Percentiles rank a stretch among this genome's conserved stretches.
Evolutionary conservation across 2,113 vertebrate species (phyloP).

Genomic region (Xenopus borealis): DNA sequence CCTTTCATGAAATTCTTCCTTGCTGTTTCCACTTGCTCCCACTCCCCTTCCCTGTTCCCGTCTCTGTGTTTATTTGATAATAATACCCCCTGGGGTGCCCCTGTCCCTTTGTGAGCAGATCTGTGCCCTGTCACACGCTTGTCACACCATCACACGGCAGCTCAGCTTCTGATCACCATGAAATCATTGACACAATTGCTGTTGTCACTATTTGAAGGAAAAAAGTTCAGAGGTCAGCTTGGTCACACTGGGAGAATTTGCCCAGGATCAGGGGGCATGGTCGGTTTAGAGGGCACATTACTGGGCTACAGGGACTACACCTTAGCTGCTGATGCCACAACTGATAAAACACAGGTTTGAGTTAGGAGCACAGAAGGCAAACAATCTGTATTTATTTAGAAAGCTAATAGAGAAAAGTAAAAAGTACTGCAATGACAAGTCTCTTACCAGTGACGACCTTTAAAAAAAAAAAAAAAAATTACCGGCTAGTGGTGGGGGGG

Average conservation of each 20-base stretch:
- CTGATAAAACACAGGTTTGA: too few species aligned
- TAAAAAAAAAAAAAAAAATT: too few species aligned
- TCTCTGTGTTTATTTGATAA: slow-evolving; percentile 35
- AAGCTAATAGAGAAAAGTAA: too few species aligned
- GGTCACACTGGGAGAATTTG: slow-evolving; percentile 30
- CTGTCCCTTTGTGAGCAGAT: slow-evolving; percentile 33
- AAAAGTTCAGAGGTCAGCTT: slow-evolving; percentile 22
- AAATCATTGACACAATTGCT: slow-evolving; percentile 39
- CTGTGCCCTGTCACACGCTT: slow-evolving; percentile 40
- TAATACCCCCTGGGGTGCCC: slow-evolving; percentile 20
- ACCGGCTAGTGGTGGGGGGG: too few species aligned
- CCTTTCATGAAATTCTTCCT: slow-evolving; percentile 46
- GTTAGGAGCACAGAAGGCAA: too few species aligned
- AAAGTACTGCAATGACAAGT: too few species aligned
- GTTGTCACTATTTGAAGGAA: slow-evolving; percentile 26
- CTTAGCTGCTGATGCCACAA: too few species aligned
- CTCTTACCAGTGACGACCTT: too few species aligned
- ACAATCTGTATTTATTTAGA: too few species aligned
- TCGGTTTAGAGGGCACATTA: not conserved
- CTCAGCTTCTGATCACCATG: slow-evolving; percentile 27
- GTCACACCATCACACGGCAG: slow-evolving; percentile 32
- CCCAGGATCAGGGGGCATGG: not conserved
- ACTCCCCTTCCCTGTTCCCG: slow-evolving; percentile 47
- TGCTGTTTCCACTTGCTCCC: slow-evolving; percentile 47
- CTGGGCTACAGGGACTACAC: not conserved